Evolutionary conservation across 2,113 vertebrate genomes (phyloP).

Genomic region (Apodemus sylvaticus): DNA sequence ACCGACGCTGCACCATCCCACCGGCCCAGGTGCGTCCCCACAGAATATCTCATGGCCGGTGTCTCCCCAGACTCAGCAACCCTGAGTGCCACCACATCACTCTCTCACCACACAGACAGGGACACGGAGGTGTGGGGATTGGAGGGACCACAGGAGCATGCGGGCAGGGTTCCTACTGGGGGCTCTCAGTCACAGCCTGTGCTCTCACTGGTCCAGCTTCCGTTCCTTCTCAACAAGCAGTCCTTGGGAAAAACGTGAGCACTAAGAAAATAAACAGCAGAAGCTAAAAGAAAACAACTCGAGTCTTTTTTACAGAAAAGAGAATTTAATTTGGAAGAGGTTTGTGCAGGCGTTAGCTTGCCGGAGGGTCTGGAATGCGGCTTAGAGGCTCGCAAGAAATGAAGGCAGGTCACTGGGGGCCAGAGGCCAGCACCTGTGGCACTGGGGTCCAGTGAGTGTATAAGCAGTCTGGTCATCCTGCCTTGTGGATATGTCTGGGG

Average conservation of each 20-base stretch:
- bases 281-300: background rate
- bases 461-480: background rate
- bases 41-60: too few relatives aligned
- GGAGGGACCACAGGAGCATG: fast-evolving
- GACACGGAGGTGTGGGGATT: background rate
- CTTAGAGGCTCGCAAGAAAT: background rate
- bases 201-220: background rate
- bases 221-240: background rate
- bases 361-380: fast-evolving
- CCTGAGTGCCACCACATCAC: too few relatives aligned
- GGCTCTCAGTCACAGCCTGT: background rate
- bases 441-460: background rate
- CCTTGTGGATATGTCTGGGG: background rate
- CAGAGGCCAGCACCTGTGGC: background rate
- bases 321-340: background rate
- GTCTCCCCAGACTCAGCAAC: background rate
- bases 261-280: background rate
- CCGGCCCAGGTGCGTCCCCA: constrained; percentile 59
- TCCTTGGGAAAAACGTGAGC: constrained; percentile 16
- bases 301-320: background rate
- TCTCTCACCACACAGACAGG: background rate
- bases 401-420: background rate
- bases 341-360: background rate
- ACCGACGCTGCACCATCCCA: constrained; percentile 74
- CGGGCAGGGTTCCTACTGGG: background rate